phyloP scores from a whole-genome alignment of 2,797 vertebrate genomes.

The Halcyon smyrnensis region DNA sequence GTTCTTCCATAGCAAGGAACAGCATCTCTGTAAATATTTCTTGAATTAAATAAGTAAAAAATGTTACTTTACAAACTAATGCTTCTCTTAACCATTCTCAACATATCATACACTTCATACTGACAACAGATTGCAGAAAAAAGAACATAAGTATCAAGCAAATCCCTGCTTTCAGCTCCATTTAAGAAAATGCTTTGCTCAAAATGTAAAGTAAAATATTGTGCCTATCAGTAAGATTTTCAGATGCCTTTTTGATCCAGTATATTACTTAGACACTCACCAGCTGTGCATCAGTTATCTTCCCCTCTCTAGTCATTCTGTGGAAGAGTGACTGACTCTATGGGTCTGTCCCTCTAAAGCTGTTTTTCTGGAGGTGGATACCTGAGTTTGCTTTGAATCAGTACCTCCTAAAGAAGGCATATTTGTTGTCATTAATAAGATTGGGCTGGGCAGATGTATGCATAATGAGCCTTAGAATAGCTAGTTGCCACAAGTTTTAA shows the following conservation, averaged over 20 bases:
- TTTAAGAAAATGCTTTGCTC: neutral
- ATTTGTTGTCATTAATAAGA: neutral
- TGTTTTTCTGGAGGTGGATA: neutral
- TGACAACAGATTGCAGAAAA: neutral
- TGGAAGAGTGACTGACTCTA: neutral
- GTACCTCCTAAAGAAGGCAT: neutral
- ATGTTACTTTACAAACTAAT: neutral
- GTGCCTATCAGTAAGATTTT: neutral
- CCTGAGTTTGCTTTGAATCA: neutral
- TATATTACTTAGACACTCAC: neutral
- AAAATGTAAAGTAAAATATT: neutral
- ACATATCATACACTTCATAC: neutral
- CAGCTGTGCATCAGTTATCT: neutral
- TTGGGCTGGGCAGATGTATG: neutral
- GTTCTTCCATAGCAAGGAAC: neutral
- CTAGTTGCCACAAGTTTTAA: neutral
- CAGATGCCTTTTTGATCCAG: neutral
- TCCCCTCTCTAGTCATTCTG: neutral
- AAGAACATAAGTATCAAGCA: neutral
- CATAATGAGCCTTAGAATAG: neutral
- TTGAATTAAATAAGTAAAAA: neutral
- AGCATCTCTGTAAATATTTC: neutral
- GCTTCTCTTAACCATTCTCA: neutral
- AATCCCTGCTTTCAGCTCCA: neutral
- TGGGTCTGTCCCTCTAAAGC: neutral